These are phyloP conservation scores for Baryphthengus martii DNA, from an alignment of 2,113 vertebrate species.

Conservation along the genomic window DNA sequence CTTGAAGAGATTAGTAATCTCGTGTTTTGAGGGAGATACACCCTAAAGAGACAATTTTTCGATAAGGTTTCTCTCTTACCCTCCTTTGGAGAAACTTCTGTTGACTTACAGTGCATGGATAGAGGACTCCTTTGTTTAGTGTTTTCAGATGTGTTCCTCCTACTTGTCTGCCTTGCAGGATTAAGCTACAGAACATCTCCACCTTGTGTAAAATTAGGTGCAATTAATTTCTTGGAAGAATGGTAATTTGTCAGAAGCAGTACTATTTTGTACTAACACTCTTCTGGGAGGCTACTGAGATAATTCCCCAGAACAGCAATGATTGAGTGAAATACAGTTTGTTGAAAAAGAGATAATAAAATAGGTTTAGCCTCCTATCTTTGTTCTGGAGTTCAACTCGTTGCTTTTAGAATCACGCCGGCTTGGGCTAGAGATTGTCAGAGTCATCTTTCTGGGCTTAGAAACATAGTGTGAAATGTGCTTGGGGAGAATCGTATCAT, in stretches of 20 bases:
- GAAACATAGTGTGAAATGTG: not conserved
- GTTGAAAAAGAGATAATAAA: not conserved
- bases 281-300: not conserved
- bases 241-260: not conserved
- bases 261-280: not conserved
- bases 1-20: not conserved
- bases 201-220: not conserved
- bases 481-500: not conserved
- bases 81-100: not conserved
- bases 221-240: not conserved
- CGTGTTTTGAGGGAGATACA: not conserved
- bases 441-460: not conserved
- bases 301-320: not conserved
- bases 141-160: not conserved
- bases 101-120: not conserved
- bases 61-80: not conserved
- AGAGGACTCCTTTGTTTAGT: not conserved
- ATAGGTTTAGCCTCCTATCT: not conserved
- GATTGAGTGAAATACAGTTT: not conserved
- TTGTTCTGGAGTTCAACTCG: not conserved
- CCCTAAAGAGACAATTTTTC: not conserved
- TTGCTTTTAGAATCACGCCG: not conserved
- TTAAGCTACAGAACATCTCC: not conserved
- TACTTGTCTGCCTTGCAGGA: not conserved
- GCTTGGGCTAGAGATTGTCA: not conserved